Conservation (phyloP, 1,140 invertebrate genomes). For the Aphelenchoides avenae region DNA sequence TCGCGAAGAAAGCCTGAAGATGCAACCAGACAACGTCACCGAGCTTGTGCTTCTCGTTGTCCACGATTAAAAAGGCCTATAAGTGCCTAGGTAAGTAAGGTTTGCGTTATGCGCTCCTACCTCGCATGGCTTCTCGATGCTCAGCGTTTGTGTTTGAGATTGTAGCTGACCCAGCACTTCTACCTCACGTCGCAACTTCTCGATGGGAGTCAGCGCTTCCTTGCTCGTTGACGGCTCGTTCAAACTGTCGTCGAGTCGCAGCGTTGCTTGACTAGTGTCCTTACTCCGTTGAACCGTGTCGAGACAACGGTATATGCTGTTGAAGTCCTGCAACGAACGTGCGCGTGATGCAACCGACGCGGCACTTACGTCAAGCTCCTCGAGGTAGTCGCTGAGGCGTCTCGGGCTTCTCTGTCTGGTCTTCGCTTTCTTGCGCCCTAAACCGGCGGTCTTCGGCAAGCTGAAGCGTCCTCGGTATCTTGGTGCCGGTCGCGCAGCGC, state of each 20-base stretch:
- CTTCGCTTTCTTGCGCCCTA: conserved; percentile 8
- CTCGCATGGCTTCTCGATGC: conserved; percentile 4
- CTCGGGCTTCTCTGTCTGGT: conserved; percentile 8
- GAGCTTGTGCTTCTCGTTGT: conserved; percentile 8
- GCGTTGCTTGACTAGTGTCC: conserved; percentile 1
- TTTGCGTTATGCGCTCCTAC: neutral
- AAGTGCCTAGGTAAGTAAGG: neutral
- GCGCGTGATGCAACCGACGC: conserved; percentile 1
- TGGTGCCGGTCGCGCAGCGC: no score
- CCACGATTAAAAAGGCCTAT: conserved; percentile 14
- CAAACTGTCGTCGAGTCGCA: neutral
- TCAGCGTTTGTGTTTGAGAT: neutral
- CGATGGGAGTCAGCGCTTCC: neutral
- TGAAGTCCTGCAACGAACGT: conserved; percentile 23
- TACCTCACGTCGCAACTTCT: neutral
- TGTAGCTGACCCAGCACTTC: neutral
- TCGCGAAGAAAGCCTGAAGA: conserved; percentile 30
- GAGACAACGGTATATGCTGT: conserved; percentile 14
- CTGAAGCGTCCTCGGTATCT: conserved; percentile 9
- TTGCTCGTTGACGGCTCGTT: conserved; percentile 2
- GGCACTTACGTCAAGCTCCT: conserved; percentile 25
- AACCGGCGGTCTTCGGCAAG: conserved; percentile 3
- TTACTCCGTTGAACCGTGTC: conserved; percentile 1
- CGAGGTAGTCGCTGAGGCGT: conserved; percentile 12
- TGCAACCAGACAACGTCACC: conserved; percentile 30